Base-by-base conservation (phyloP, 2,797 vertebrate species). In the Loris lydekkerianus region DNA sequence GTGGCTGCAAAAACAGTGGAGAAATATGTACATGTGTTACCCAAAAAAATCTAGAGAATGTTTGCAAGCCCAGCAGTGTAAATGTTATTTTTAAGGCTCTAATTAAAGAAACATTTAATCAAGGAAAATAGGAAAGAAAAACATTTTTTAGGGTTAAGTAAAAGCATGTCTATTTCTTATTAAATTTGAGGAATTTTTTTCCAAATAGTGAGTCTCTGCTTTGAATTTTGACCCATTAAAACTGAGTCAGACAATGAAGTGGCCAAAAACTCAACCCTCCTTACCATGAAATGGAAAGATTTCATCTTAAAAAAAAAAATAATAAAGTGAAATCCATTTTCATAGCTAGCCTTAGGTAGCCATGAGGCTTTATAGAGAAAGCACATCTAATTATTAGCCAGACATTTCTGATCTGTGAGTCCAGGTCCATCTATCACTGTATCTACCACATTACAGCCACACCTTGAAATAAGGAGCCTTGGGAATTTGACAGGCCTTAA, bases 21-120 rank as follows among this genome's bases (percentile, higher is more conserved):
- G 89, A 77, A 11, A 58, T 49, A 72, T 58, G 84, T 29, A 86
- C 2, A 94, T 43, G 88, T 63, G 65, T 76, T 94, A 95, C 84
- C 34, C 97, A 91, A 91, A 94, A 94, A 65, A 96, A 34, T 18
- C 49, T 67, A 69, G 89, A 95, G 91, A 88, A 90, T 81, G 20
- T 31, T 72, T 70, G 60, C 95, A 96, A 77, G 82, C 3, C 3
- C 31, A 91, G 13, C 82, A 92, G 69, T 91, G 72, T 91, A 92
- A 92, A 95, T 49, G 63, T 23, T 94, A 84, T 78, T 21, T 80
- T 98, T 97, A 87, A 96, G 0, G 75, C n/a, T 29, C 89, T 69
- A 91, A 60, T 84, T 96, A 73, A 96, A 65, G 82, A 18, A 92
- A 34, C 34, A 95, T 78, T 93, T 86, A 93, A 86, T 96, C 85